Evolutionary conservation across 2,888 invertebrate species (phyloP).

Genomic region (Pyrochroa serraticornis): DNA sequence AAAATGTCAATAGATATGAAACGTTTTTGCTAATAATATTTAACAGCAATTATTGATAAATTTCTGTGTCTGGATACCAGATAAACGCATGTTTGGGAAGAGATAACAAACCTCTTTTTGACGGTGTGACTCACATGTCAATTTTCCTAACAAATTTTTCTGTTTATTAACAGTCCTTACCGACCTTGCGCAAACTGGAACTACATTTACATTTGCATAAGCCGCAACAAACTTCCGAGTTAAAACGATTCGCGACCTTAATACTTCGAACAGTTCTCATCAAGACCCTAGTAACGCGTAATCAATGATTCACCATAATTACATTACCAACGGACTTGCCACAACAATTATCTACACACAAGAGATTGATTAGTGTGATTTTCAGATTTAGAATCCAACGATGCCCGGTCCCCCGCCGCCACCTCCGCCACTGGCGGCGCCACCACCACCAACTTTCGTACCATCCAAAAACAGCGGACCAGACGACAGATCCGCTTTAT

Average conservation of each 20-base stretch:
- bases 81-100: too few species aligned
- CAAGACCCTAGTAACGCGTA: slow-evolving; percentile 5
- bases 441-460: slow-evolving; percentile 62
- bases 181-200: not conserved
- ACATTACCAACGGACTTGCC: not conserved
- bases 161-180: slow-evolving; percentile 1
- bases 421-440: slow-evolving; percentile 67
- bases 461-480: slow-evolving; percentile 60
- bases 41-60: too few species aligned
- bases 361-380: not conserved
- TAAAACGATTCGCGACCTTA: not conserved
- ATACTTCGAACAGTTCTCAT: slow-evolving; percentile 4
- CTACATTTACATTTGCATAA: slow-evolving; percentile 7
- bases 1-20: too few species aligned
- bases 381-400: slow-evolving; percentile 26
- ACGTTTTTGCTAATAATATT: too few species aligned
- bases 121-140: too few species aligned
- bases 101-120: too few species aligned
- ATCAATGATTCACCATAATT: slow-evolving; percentile 16
- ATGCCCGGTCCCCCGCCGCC: slow-evolving; percentile 67
- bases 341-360: not conserved
- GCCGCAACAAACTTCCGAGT: slow-evolving; percentile 2
- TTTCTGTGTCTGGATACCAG: too few species aligned
- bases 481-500: slow-evolving; percentile 71
- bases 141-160: too few species aligned